Percentiles rank a stretch among this genome's conserved stretches.
phyloP scores from a whole-genome alignment of 92 coral and sea anemone species.

The Siderastrea siderea region DNA sequence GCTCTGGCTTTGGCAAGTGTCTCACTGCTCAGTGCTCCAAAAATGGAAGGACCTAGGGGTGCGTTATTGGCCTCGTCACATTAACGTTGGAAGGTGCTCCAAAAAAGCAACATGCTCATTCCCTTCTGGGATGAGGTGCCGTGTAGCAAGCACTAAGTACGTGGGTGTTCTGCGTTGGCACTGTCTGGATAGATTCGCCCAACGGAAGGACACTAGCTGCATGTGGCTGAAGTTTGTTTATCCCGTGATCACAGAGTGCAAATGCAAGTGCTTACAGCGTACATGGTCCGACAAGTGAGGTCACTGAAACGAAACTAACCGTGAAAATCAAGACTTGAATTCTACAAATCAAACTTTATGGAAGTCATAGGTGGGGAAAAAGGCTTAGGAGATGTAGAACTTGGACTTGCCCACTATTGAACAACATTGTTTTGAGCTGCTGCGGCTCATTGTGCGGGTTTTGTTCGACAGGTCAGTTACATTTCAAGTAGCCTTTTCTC shows the following conservation, averaged over 20 bases:
- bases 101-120: conserved; percentile 91
- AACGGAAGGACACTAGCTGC: conserved; percentile 66
- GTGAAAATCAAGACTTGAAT: conserved; percentile 24
- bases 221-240: conserved; percentile 74
- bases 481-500: background rate
- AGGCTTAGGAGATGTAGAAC: background rate
- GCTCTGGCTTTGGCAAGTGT: conserved; percentile 96
- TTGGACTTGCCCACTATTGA: conserved; percentile 4
- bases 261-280: conserved; percentile 77
- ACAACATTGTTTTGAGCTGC: conserved; percentile 4
- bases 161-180: conserved; percentile 85
- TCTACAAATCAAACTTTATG: conserved; percentile 5
- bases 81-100: conserved; percentile 91
- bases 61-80: conserved; percentile 89
- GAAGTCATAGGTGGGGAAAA: background rate
- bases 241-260: conserved; percentile 86
- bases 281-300: conserved; percentile 18
- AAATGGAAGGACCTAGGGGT: conserved; percentile 93
- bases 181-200: conserved; percentile 69
- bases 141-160: conserved; percentile 64
- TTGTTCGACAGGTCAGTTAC: background rate
- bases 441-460: background rate
- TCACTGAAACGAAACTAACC: background rate
- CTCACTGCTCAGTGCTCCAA: conserved; percentile 87
- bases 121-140: conserved; percentile 96